Evolutionary conservation across 2,797 vertebrate genomes (phyloP).

Genomic region (Percopsis omiscomaycus): DNA sequence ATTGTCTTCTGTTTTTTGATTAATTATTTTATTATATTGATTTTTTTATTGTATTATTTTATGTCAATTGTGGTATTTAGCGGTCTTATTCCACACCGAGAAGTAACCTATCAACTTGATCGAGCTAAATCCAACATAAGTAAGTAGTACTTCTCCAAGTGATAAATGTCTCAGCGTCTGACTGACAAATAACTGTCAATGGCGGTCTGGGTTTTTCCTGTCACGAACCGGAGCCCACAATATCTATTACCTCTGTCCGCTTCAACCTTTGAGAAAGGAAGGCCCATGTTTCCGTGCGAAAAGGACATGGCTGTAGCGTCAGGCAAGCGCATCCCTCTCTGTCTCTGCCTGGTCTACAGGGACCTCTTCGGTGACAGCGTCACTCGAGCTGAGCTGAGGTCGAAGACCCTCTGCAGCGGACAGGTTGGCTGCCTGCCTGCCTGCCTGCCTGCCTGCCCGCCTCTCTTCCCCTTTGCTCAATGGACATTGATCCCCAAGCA

Average conservation of each 20-base stretch:
- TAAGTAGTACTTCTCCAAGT: constrained; percentile 32
- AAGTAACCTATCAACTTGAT: constrained; percentile 2
- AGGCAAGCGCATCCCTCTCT: constrained; percentile 58
- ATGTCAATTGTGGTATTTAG: background rate
- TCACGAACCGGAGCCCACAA: constrained; percentile 52
- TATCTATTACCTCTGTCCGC: constrained; percentile 72
- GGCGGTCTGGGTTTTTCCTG: constrained; percentile 49
- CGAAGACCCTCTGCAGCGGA: constrained; percentile 34
- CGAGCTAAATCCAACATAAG: constrained; percentile 12
- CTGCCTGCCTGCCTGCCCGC: constrained; percentile 66
- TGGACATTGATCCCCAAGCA: constrained; percentile 87
- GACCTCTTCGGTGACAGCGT: constrained; percentile 73
- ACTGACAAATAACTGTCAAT: constrained; percentile 54
- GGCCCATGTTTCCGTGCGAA: constrained; percentile 57
- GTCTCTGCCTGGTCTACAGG: constrained; percentile 66
- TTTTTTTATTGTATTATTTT: background rate
- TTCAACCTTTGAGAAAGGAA: constrained; percentile 65
- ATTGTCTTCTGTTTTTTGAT: background rate
- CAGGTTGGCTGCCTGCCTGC: constrained; percentile 47
- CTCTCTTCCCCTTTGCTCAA: constrained; percentile 62
- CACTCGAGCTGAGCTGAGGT: constrained; percentile 67
- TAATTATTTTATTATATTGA: background rate
- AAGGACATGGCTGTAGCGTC: constrained; percentile 69
- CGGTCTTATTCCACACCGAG: background rate
- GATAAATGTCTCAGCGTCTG: constrained; percentile 42